Base-by-base conservation (phyloP, 2,797 vertebrate genomes). In the Sebastes miniatus region DNA sequence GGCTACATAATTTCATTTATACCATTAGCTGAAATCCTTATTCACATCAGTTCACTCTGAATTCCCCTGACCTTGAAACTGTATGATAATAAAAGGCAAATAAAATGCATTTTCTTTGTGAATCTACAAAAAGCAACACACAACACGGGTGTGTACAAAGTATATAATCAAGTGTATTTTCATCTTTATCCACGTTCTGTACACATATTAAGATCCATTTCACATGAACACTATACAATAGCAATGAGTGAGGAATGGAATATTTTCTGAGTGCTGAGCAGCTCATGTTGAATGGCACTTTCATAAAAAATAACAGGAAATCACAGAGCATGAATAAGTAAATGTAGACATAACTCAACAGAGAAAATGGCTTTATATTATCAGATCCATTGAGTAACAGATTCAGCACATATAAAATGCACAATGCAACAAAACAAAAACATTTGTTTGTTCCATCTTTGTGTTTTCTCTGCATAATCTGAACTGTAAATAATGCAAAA, bases 81-180 rank as follows among this genome's bases (percentile, higher is more conserved):
- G 9, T 14, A 31, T 71, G 39, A 29, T 39, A 56, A 39, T 57
- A 34, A 59, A 75, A 47, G 11, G 29, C 18, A 50, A 34, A 69
- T n/a, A 50, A 74, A 67, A 7, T 22, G 8, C 16, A 52, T 70
- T 76, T 62, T 79, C 10, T 63, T 76, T 78, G 36, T 65, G 16
- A 74, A 54, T 65, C 54, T 73, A n/a, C 50, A 87, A 83, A 83
- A 95, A 95, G 90, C 86, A 92, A 90, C 88, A 94, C 91, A 93
- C 88, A 93, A 94, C 88, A 94, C 93, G 86, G 82, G 86, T 91
- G 87, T 93, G 87, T 96, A 96, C 94, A 95, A 96, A 96, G 95
- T 96, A 96, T 96, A 96, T 96, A 96, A 96, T 95, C 96, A 96
- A 96, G 95, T 96, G 95, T 96, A 96, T 96, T 96, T 95, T 93